Base-by-base conservation (phyloP, 2,888 invertebrate species). In the Ornithoptera alexandrae region DNA sequence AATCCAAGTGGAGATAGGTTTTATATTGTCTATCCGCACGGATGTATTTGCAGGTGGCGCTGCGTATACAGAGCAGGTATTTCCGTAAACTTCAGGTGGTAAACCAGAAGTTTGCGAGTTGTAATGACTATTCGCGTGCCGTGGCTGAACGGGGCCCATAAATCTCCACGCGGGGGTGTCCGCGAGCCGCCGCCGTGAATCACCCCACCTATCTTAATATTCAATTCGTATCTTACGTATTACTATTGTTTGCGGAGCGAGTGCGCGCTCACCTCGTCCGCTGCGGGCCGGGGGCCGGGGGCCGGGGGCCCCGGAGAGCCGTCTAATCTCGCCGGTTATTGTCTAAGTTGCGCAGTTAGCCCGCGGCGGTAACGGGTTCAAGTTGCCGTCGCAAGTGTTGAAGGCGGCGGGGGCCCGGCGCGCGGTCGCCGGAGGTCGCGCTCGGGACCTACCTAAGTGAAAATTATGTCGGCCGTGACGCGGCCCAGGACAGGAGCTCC, bases 311-410 rank as follows among this genome's bases (percentile, higher is more conserved):
- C 68, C 59, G 20, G 61, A 64, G 63, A 66, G 67, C 71, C 72
- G 76, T 76, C 76, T 81, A 80, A 81, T 81, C 83, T 81, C 75
- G 72, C 74, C 79, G 78, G 83, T 86, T 87, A 88, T 85, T 82
- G 85, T 81, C 82, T 78, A 87, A 87, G 79, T 88, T 88, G 75
- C 60, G 78, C 77, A 79, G 80, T 86, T 82, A 82, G 79, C 81
- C 77, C 73, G 72, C 72, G 74, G 74, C 72, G 74, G 75, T 75
- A 70, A 66, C 67, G 71, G 72, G 68, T 70, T 68, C 65, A 75
- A 78, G 74, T 81, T 77, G 75, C 76, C 76, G 56, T 58, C 67
- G 72, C 71, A 64, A 76, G 74, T 74, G 74, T 75, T 75, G 72
- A 76, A 72, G 72, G 71, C 71, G 68, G 66, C 65, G 73, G 65